Conservation (phyloP, 2,888 invertebrate species). For the Platycheirus albimanus region DNA sequence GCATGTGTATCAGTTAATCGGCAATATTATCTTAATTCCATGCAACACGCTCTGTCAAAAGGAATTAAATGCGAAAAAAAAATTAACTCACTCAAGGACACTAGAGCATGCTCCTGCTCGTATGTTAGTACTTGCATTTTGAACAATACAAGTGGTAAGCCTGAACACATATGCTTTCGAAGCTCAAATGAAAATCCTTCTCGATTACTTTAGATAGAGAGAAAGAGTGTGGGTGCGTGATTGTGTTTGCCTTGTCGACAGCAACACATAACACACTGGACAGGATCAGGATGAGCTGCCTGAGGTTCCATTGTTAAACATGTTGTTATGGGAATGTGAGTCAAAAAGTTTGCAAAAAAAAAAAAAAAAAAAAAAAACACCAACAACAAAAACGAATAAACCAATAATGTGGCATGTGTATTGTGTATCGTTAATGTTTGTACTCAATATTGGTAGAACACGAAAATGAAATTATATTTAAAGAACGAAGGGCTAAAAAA, state of each 20-base stretch:
- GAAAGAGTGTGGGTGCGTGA: neutral
- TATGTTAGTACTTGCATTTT: too few relatives aligned
- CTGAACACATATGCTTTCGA: constrained; percentile 51
- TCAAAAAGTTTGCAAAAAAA: constrained; percentile 38
- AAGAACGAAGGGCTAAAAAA: constrained; percentile 50
- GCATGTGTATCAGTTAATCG: constrained; percentile 68
- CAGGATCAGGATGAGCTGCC: constrained; percentile 5
- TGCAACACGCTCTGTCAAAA: constrained; percentile 62
- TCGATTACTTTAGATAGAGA: constrained; percentile 12
- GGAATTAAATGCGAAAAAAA: constrained; percentile 54
- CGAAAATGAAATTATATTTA: constrained; percentile 68
- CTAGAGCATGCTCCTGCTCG: constrained; percentile 48
- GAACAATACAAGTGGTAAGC: constrained; percentile 45
- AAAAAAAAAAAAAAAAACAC: constrained; percentile 5
- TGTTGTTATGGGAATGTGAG: constrained; percentile 40
- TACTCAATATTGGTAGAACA: constrained; percentile 56
- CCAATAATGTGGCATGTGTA: neutral
- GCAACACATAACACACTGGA: constrained; percentile 28
- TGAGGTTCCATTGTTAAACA: constrained; percentile 55
- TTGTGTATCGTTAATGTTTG: constrained; percentile 37
- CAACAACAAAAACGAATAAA: constrained; percentile 3
- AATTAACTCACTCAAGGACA: constrained; percentile 29
- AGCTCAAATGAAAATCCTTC: constrained; percentile 36
- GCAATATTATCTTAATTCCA: constrained; percentile 71
- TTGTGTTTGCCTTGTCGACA: constrained; percentile 33